A percentile compares a stretch with the other conserved stretches of the same genome.
Conservation (phyloP, 2,888 invertebrate species). For the Stenoptilia bipunctidactyla region DNA sequence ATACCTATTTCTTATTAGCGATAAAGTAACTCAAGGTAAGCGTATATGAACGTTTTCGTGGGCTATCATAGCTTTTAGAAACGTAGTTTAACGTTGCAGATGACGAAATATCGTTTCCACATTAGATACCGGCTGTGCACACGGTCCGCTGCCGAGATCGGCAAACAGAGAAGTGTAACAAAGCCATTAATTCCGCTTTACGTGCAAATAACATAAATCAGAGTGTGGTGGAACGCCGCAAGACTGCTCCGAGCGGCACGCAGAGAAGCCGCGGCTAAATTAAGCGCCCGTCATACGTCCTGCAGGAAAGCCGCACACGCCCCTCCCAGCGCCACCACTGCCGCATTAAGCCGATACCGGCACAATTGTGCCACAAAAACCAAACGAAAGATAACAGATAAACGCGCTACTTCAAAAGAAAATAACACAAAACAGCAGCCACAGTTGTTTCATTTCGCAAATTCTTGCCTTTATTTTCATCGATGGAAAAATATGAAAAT, state of each 20-base stretch:
- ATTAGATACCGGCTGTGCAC: constrained; percentile 5
- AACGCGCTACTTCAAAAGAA: too few species aligned
- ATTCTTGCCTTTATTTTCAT: neutral
- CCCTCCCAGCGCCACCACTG: constrained; percentile 27
- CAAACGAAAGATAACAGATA: too few species aligned
- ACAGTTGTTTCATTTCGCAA: too few species aligned
- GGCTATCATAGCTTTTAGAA: too few species aligned
- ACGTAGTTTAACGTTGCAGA: neutral
- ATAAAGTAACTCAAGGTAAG: too few species aligned
- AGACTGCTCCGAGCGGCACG: constrained; percentile 45
- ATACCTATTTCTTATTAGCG: too few species aligned
- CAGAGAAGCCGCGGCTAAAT: constrained; percentile 42
- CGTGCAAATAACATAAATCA: constrained; percentile 70
- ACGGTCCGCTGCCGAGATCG: constrained; percentile 43
- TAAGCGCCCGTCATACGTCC: constrained; percentile 54
- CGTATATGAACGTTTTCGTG: too few species aligned
- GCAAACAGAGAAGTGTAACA: constrained; percentile 65
- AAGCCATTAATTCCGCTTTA: constrained; percentile 69
- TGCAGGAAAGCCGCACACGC: constrained; percentile 25
- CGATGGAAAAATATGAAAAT: constrained; percentile 1
- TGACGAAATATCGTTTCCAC: too few species aligned
- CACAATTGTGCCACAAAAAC: constrained; percentile 12
- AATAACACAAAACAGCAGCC: too few species aligned
- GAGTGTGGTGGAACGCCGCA: constrained; percentile 56
- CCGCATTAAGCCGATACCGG: constrained; percentile 34